phyloP scores from a whole-genome alignment of 2,797 vertebrate species.

The Neomorphus geoffroyi region DNA sequence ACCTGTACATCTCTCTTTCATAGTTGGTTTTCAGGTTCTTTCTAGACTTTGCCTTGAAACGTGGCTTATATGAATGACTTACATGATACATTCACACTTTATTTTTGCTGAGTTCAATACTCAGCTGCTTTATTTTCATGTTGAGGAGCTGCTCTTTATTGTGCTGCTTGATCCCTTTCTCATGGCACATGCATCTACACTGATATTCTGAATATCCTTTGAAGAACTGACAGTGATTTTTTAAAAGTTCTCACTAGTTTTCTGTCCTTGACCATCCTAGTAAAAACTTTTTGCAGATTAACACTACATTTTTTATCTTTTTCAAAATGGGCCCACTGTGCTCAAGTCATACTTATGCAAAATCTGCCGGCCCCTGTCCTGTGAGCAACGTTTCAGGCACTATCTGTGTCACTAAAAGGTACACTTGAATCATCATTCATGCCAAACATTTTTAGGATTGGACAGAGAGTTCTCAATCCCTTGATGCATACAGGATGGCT shows the following conservation, averaged over 20 bases:
- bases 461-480: neutral
- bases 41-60: neutral
- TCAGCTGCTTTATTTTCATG: neutral
- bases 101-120: neutral
- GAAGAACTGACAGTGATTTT: neutral
- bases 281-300: neutral
- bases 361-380: neutral
- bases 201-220: neutral
- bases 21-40: neutral
- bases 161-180: neutral
- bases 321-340: neutral
- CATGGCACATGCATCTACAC: neutral
- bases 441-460: neutral
- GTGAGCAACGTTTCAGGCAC: neutral
- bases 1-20: neutral
- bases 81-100: neutral
- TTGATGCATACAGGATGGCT: neutral
- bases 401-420: neutral
- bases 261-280: neutral
- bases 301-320: neutral
- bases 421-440: rapidly evolving
- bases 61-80: neutral
- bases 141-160: neutral
- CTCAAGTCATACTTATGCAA: neutral
- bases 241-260: neutral